Evolutionary conservation across 1,140 invertebrate genomes (phyloP), one percentile per base, ranked within the genome.

Genomic region (Drepana arcuata): DNA sequence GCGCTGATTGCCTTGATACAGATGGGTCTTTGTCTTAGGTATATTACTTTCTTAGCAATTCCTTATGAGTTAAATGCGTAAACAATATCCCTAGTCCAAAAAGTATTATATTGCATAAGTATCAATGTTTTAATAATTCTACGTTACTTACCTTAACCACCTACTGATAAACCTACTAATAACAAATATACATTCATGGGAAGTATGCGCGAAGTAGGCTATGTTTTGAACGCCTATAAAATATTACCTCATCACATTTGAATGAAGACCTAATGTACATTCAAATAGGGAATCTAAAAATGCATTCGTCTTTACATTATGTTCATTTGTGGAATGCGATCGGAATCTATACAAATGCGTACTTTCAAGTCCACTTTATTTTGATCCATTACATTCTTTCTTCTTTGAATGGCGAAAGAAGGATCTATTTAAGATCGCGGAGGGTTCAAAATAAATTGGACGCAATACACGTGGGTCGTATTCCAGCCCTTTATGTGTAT

Each of bases 281-380:
- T 63, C 54, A 65, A 67, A 81, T 75, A 68, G 65, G 36, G 43
- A 67, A 73, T 70, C 61, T 42, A 58, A 56, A 67, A 62, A 66
- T 46, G 53, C 65, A 75, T 77, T 71, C 59, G 55, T 75, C 61
- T 73, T 69, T 61, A 77, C 77, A 81, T 81, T 81, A 70, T 73
- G 59, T 69, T 75, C 72, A 81, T 81, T 79, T 70, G 47, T 35
- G 41, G 61, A 71, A 79, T 75, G 58, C 56, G 55, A 65, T 73
- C 55, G 32, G 46, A 72, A 81, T 81, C 74, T 74, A 64, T 81
- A 81, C 67, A 81, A 77, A 79, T 73, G 70, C 42, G 65, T 53
- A 50, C 55, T 62, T 55, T 58, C 58, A 59, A 32, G 55, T 36
- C 56, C 47, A 52, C 30, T 45, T 31, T 53, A 55, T 41, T 10